phyloP scores from a whole-genome alignment of 1,140 invertebrate genomes.

The Sesamia nonagrioides region DNA sequence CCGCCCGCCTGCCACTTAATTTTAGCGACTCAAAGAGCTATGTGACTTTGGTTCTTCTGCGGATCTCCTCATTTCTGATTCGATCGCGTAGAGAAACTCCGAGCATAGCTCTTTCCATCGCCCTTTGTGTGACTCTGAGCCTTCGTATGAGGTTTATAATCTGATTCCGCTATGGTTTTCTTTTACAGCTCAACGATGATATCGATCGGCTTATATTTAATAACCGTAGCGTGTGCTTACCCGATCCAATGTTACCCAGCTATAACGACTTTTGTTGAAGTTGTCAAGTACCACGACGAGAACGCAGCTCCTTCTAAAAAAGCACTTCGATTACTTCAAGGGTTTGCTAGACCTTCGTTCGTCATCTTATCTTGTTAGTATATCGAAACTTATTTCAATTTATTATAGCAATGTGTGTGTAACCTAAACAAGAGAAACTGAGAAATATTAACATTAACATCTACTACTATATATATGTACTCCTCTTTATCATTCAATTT shows the following conservation, averaged over 20 bases:
- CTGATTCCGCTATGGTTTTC: background rate
- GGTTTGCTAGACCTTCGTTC: constrained; percentile 62
- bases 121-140: too few species aligned
- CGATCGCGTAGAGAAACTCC: too few species aligned
- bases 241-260: constrained; percentile 73
- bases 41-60: too few species aligned
- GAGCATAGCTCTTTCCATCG: too few species aligned
- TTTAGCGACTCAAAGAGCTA: too few species aligned
- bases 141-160: too few species aligned
- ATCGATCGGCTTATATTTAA: constrained; percentile 64
- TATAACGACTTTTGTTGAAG: constrained; percentile 65
- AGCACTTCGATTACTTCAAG: constrained; percentile 55
- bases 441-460: too few species aligned
- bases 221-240: constrained; percentile 65
- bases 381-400: background rate
- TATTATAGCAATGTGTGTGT: background rate
- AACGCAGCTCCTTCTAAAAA: constrained; percentile 46
- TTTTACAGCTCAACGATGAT: constrained; percentile 63
- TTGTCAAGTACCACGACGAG: constrained; percentile 58
- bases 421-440: background rate
- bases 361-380: constrained; percentile 69
- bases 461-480: too few species aligned
- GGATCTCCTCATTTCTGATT: too few species aligned
- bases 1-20: too few species aligned
- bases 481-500: too few species aligned